phyloP scores from a whole-genome alignment of 2,888 invertebrate genomes.

The Phania funesta region DNA sequence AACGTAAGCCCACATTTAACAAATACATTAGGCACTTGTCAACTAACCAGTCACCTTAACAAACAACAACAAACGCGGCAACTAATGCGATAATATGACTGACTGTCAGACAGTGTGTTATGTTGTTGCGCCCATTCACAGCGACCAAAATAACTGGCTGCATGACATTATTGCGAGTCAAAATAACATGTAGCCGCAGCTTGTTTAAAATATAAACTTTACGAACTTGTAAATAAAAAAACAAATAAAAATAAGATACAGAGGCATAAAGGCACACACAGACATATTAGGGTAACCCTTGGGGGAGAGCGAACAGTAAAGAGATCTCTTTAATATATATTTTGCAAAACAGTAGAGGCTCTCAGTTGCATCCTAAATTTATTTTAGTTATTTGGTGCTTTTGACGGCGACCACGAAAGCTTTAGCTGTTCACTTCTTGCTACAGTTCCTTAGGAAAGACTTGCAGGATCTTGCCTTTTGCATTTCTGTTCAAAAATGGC shows the following conservation, averaged over 20 bases:
- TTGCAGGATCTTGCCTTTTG: too few species aligned
- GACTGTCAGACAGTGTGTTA: slow-evolving; percentile 9
- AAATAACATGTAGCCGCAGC: slow-evolving; percentile 11
- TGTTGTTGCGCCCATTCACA: background rate
- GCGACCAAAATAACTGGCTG: background rate
- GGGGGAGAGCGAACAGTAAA: background rate
- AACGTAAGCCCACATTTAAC: slow-evolving; percentile 39
- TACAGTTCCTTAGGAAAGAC: too few species aligned
- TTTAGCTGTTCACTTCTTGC: too few species aligned
- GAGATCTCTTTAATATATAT: too few species aligned
- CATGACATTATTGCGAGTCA: background rate
- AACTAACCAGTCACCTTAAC: slow-evolving; percentile 28
- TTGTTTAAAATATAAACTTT: slow-evolving; percentile 13
- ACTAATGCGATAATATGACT: slow-evolving; percentile 24
- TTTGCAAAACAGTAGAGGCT: too few species aligned
- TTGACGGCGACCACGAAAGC: too few species aligned
- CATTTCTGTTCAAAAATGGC: too few species aligned
- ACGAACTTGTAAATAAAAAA: background rate
- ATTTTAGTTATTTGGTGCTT: too few species aligned
- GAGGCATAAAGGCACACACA: background rate
- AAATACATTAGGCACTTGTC: slow-evolving; percentile 48
- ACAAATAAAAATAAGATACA: slow-evolving; percentile 3
- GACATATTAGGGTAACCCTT: background rate
- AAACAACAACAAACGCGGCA: slow-evolving; percentile 19
- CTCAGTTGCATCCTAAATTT: too few species aligned